Percentiles rank a stretch among this genome's conserved stretches.
These are phyloP conservation scores for Lepetodrilus schrolli DNA, from an alignment of 2,888 invertebrate genomes.

Conservation along the genomic window DNA sequence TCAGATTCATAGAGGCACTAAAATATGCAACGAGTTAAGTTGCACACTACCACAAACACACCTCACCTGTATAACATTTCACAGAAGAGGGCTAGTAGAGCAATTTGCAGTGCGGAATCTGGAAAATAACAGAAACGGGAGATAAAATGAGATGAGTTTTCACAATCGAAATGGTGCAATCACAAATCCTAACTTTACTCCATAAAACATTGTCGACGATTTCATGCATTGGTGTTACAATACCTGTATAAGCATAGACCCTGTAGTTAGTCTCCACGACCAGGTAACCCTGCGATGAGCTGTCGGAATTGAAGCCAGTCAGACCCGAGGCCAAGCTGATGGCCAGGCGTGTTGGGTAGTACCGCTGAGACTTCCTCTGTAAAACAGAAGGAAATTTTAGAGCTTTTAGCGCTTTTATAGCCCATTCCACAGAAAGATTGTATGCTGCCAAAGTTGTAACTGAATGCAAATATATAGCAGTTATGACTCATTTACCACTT, in stretches of 20 bases:
- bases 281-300: slow-evolving; percentile 82
- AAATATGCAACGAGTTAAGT: no score
- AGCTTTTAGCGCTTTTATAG: no score
- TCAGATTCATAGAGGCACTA: no score
- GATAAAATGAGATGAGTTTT: slow-evolving; percentile 98
- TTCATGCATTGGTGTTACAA: slow-evolving; percentile 74
- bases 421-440: no score
- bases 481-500: no score
- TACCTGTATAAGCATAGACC: slow-evolving; percentile 96
- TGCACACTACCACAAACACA: no score
- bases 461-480: no score
- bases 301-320: slow-evolving; percentile 53
- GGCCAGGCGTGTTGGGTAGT: slow-evolving; percentile 95
- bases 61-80: slow-evolving; percentile 89
- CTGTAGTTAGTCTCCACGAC: slow-evolving; percentile 96
- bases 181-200: not conserved
- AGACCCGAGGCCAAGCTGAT: slow-evolving; percentile 86
- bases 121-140: slow-evolving; percentile 90
- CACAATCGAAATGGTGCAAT: slow-evolving; percentile 81
- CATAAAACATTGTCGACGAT: not conserved
- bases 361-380: slow-evolving; percentile 90
- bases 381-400: slow-evolving; percentile 55
- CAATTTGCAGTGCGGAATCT: slow-evolving; percentile 86
- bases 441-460: no score
- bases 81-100: slow-evolving; percentile 92